phyloP scores from a whole-genome alignment of 2,113 vertebrate species.

The Sardina pilchardus region DNA sequence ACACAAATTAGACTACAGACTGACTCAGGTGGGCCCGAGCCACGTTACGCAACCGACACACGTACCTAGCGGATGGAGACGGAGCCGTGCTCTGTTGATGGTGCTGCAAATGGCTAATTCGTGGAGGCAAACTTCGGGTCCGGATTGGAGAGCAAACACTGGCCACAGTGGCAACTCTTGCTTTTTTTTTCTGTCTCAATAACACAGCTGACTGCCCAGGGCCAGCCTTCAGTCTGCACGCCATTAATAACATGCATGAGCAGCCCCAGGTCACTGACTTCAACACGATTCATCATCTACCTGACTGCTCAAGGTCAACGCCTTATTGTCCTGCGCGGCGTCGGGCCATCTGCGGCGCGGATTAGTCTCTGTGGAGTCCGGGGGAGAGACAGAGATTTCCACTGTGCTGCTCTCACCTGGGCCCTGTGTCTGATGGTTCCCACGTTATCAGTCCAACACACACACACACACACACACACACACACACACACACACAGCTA shows the following conservation, averaged over 20 bases:
- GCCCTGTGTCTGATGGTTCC: constrained; percentile 9
- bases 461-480: constrained; percentile 19
- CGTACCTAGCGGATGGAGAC: background rate
- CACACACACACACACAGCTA: constrained; percentile 8
- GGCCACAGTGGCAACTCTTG: background rate
- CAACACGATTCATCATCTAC: constrained; percentile 12
- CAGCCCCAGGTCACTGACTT: constrained; percentile 23
- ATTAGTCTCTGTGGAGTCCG: background rate
- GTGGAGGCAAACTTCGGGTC: background rate
- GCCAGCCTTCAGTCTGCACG: constrained; percentile 23
- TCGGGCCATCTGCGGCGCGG: background rate
- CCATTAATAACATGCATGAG: constrained; percentile 37
- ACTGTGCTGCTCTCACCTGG: background rate
- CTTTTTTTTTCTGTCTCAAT: constrained; percentile 16
- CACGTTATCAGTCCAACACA: constrained; percentile 25
- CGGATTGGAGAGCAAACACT: constrained; percentile 33
- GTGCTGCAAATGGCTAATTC: background rate
- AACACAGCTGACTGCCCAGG: constrained; percentile 35
- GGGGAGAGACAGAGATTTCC: background rate
- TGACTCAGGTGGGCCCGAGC: background rate
- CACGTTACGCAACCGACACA: background rate
- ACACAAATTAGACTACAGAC: background rate
- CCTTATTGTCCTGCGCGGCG: background rate
- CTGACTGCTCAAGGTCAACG: constrained; percentile 33
- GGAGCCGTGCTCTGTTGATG: background rate